Conservation (phyloP, 2,113 vertebrate species). For the Columbina picui region DNA sequence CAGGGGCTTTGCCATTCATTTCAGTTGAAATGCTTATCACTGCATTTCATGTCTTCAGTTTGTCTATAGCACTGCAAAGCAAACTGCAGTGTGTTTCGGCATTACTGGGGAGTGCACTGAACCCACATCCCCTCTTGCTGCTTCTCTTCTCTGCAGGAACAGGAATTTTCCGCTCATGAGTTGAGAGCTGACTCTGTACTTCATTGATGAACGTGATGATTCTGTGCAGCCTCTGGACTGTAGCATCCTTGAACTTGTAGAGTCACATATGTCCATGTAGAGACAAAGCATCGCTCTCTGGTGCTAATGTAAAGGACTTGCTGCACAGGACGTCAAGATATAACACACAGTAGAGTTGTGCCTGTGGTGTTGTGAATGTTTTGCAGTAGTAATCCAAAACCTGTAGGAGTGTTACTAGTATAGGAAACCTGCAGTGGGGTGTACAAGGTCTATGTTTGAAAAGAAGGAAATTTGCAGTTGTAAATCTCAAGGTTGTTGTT, state of each 20-base stretch:
- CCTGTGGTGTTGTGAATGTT: not conserved
- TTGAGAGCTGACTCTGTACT: not conserved
- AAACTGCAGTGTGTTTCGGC: not conserved
- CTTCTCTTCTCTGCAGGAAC: not conserved
- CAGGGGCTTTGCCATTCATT: not conserved
- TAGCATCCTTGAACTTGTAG: rapidly evolving
- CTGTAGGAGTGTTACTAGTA: constrained; percentile 48
- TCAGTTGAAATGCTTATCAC: not conserved
- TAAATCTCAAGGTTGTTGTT: not conserved
- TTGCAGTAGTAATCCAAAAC: not conserved
- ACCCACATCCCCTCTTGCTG: not conserved
- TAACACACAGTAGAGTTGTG: not conserved
- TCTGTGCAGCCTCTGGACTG: not conserved
- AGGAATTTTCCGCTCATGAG: not conserved
- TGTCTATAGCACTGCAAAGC: not conserved
- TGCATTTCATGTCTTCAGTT: not conserved
- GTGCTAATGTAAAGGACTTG: not conserved
- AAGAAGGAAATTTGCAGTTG: not conserved
- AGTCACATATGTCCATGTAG: rapidly evolving
- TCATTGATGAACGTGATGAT: not conserved
- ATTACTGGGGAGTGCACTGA: not conserved
- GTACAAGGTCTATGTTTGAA: not conserved
- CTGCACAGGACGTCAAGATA: not conserved
- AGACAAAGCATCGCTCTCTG: not conserved
- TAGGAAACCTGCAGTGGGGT: constrained; percentile 9